phyloP scores from a whole-genome alignment of 2,113 vertebrate genomes.

The Synodontis membranacea region DNA sequence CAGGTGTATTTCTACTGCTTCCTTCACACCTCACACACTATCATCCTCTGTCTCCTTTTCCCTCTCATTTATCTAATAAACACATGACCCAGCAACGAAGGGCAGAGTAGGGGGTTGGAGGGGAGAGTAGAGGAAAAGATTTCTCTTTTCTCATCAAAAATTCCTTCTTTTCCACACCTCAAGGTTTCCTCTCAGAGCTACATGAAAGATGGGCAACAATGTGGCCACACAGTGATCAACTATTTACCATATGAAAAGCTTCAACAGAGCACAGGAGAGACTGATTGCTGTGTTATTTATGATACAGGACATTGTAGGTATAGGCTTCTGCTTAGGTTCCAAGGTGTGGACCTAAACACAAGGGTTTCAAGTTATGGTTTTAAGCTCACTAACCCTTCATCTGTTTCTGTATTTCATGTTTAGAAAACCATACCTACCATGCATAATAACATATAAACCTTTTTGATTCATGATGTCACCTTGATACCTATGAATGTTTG shows the following conservation, averaged over 20 bases:
- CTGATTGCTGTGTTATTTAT: slow-evolving; percentile 78
- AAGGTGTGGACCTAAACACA: slow-evolving; percentile 66
- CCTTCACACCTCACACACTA: slow-evolving; percentile 31
- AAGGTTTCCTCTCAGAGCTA: slow-evolving; percentile 75
- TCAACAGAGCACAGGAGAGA: slow-evolving; percentile 66
- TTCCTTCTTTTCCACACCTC: slow-evolving; percentile 77
- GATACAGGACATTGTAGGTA: slow-evolving; percentile 74
- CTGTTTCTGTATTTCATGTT: slow-evolving; percentile 28
- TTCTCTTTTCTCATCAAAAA: slow-evolving; percentile 80
- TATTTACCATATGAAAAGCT: slow-evolving; percentile 83
- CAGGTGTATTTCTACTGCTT: slow-evolving; percentile 12
- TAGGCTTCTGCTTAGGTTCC: slow-evolving; percentile 67
- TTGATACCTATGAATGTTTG: slow-evolving; percentile 1
- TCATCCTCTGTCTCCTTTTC: slow-evolving; percentile 47
- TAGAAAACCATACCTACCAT: neutral
- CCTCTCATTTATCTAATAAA: slow-evolving; percentile 76
- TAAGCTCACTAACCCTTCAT: slow-evolving; percentile 54
- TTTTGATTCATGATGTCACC: neutral
- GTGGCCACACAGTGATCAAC: slow-evolving; percentile 77
- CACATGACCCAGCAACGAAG: slow-evolving; percentile 58
- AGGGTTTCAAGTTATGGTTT: slow-evolving; percentile 64
- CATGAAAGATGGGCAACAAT: slow-evolving; percentile 78
- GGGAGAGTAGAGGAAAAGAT: slow-evolving; percentile 70
- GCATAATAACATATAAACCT: neutral
- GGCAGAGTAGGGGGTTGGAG: slow-evolving; percentile 50